phyloP scores from a whole-genome alignment of 1,140 invertebrate genomes.

The Calephelis nemesis region DNA sequence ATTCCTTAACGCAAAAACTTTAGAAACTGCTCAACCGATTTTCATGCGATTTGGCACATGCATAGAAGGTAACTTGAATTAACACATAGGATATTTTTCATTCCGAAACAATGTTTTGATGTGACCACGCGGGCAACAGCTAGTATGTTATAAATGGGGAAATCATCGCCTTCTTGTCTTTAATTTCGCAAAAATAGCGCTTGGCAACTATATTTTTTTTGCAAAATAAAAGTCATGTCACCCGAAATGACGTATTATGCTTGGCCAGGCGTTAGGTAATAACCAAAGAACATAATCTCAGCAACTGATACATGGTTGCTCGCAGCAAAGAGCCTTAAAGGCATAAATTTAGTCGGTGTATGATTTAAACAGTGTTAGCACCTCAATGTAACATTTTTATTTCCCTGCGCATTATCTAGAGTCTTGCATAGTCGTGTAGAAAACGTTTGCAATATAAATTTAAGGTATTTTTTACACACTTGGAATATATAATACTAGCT shows the following conservation, averaged over 20 bases:
- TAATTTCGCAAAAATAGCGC: too few relatives aligned
- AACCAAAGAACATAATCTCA: slow-evolving; percentile 12
- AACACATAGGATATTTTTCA: too few relatives aligned
- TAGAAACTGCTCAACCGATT: too few relatives aligned
- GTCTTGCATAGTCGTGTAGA: slow-evolving; percentile 28
- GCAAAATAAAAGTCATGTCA: background rate
- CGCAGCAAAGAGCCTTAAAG: background rate
- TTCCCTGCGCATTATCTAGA: slow-evolving; percentile 35
- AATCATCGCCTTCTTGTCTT: too few relatives aligned
- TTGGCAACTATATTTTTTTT: background rate
- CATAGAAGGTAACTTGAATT: too few relatives aligned
- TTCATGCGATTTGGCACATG: too few relatives aligned
- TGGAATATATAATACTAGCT: too few relatives aligned
- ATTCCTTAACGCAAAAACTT: too few relatives aligned
- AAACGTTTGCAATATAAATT: slow-evolving; percentile 1
- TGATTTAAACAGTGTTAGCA: slow-evolving; percentile 46
- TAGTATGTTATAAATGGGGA: too few relatives aligned
- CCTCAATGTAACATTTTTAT: slow-evolving; percentile 43
- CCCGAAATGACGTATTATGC: background rate
- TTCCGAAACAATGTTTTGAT: too few relatives aligned
- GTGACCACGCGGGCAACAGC: too few relatives aligned
- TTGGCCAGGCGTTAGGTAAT: slow-evolving; percentile 1
- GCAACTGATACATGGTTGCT: slow-evolving; percentile 2
- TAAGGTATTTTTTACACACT: too few relatives aligned
- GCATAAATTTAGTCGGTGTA: slow-evolving; percentile 34